Base-by-base conservation (phyloP, 2,888 invertebrate genomes). In the Atherix ibis region DNA sequence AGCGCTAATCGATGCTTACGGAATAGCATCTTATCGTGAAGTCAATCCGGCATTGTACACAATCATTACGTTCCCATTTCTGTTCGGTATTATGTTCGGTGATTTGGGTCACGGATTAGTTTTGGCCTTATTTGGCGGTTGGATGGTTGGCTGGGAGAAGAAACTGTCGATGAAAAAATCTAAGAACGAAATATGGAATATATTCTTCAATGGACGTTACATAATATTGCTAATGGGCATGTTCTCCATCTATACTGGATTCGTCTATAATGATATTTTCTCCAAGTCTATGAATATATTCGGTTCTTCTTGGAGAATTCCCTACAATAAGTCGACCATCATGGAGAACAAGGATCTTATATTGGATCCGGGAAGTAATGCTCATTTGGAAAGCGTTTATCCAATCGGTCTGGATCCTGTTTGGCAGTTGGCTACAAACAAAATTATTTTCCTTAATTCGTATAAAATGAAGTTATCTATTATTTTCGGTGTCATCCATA, bases 181-280 rank as follows among this genome's bases (percentile, higher is more conserved):
- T 9, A 70, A 62, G 49, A 78, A 72, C 54, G 85, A 91, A 80
- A 94, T 97, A 43, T 94, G 89, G 80, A 85, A 76, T 53, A 94
- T 92, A 46, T 94, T 97, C 70, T 95, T 95, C 62, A 85, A 85
- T 42, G 97, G 97, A 2, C 84, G 98, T 32, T 98, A 98, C 65
- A 89, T 98, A 41, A 84, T 98, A 34, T 67, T 95, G 5, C 68
- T 98, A 28, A 98, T 98, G 97, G 95, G 95, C 0, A 40, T 85
- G 9, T 98, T 98, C 66, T 94, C 95, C 0, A 79, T 95, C 63
- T 98, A 98, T 66, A 95, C 97, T 3, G 97, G 98, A 0, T 55
- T 95, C n/a, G 80, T 98, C 42, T 98, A 98, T 67, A 98, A 98
- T 62, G 98, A 98, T 58, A 65, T 87, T 25, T 98, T 95, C 67